Conservation (phyloP, 1,140 invertebrate species). For the Drosophila elegans region DNA sequence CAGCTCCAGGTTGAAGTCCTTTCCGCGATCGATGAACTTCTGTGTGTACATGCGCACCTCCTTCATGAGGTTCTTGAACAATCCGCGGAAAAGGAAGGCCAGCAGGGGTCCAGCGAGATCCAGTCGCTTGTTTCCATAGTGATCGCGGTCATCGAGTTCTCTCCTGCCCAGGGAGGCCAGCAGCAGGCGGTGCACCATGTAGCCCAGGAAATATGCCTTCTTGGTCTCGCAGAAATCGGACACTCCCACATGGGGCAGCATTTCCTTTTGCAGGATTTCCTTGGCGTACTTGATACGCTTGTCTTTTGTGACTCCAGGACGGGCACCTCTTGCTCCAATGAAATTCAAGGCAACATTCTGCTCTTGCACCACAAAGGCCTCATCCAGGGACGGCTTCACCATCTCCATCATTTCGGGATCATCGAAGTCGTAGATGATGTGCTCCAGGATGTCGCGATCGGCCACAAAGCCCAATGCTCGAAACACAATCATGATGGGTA, state of each 20-base stretch:
- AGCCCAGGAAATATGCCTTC: slow-evolving; percentile 98
- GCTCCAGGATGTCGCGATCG: slow-evolving; percentile 98
- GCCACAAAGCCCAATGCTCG: slow-evolving; percentile 98
- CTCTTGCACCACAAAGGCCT: slow-evolving; percentile 99
- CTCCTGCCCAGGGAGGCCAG: slow-evolving; percentile 96
- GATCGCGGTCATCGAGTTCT: slow-evolving; percentile 99
- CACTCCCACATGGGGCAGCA: slow-evolving; percentile 99
- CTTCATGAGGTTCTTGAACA: slow-evolving; percentile 97
- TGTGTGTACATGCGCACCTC: slow-evolving; percentile 99
- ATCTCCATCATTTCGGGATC: slow-evolving; percentile 99
- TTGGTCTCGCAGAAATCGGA: slow-evolving; percentile 99
- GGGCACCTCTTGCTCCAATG: slow-evolving; percentile 97
- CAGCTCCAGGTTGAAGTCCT: slow-evolving; percentile 98
- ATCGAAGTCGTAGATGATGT: slow-evolving; percentile 99
- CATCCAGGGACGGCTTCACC: slow-evolving; percentile 99
- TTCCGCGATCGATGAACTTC: slow-evolving; percentile 99
- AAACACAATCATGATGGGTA: slow-evolving; percentile 99
- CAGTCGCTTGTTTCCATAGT: slow-evolving; percentile 99
- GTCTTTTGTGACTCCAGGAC: slow-evolving; percentile 98
- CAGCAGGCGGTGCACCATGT: slow-evolving; percentile 98
- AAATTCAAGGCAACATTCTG: slow-evolving; percentile 99
- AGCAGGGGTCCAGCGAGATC: slow-evolving; percentile 98
- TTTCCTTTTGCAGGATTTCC: slow-evolving; percentile 99
- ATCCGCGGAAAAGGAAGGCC: slow-evolving; percentile 97
- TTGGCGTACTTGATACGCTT: slow-evolving; percentile 99